Base-by-base conservation (phyloP, 2,888 invertebrate species). In the Phyllotreta striolata region DNA sequence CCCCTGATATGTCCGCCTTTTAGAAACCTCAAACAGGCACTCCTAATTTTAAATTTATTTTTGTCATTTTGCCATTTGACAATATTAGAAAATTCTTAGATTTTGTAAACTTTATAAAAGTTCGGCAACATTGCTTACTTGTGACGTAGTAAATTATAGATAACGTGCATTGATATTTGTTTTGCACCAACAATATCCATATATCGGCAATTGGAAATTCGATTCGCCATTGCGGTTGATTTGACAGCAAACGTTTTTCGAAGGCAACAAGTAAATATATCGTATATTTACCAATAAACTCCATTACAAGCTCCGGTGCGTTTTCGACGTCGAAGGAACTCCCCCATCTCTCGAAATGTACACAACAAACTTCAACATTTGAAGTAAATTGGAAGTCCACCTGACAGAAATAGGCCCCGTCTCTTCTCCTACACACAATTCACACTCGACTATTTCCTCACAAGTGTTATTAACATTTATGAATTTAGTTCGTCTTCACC, bases 391-490 rank as follows among this genome's bases (percentile, higher is more conserved):
- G 39, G 38, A 52, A 37, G 39, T 52, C 13, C n/a, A 52, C 39
- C 38, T 39, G 52, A 52, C 52, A 52, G 3, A 52, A 38, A 13
- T 52, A 52, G 52, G 52, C 52, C n/a, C 52, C 9, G 52, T 52
- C 13, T 41, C 9, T 9, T n/a, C n/a, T n/a, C n/a, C n/a, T n/a
- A n/a, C n/a, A 9, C 41, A 41, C 41, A 10, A 41, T 24, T 24
- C 24, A 24, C 41, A 10, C 10, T n/a, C 10, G 9, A 41, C 41
- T 2, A 24, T 24, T 24, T 24, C 24, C 24, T 24, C 4, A 24
- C 24, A 24, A 24, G 24, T 24, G 1, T 24, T 24, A 24, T 24
- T 24, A 24, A 24, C 24, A 24, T 24, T 24, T 24, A 24, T 24
- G 4, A 24, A 24, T 24, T 4, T 24, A 24, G 24, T 24, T 24